Evolutionary conservation across 2,113 vertebrate genomes (phyloP), one percentile per base, ranked within the genome.

Genomic region (Reinhardtius hippoglossoides): DNA sequence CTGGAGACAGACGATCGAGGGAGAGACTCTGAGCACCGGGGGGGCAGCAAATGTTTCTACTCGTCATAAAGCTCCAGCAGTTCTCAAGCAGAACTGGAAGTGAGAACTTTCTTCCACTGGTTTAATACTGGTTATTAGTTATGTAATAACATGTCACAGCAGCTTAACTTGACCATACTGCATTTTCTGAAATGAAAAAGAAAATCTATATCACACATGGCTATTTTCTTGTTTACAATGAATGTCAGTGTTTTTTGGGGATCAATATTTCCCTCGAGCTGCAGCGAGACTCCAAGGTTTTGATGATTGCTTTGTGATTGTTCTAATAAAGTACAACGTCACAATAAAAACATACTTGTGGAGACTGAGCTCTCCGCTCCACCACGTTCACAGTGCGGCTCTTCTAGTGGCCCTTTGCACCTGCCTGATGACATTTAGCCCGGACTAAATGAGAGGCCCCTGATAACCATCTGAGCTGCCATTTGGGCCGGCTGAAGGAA

Each of bases 341-440:
- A 44, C 12, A 15, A 44, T 4, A 44, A 44, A 48, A 18, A 48
- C 44, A 16, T 31, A 6, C 31, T 31, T 31, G 1, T 31, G 6
- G 46, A 71, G 2, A 27, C 37, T 0, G 8, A 42, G 5, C 31
- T 31, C 31, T 31, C 31, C 31, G 6, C 27, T 59, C 58, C 0
- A 44, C 37, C 12, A 15, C 18, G 50, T 80, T 75, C 40, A 80
- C 74, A 67, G 76, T n/a, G 64, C 6, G 27, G 61, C n/a, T 83
- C 76, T 67, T 71, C 82, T 75, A 68, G 23, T 66, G 86, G 86
- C 85, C 83, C 80, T 87, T 87, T 92, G 92, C 93, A 94, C 90
- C 93, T 94, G 93, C 60, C 78, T 87, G 61, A 87, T 93, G 94
- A 92, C 92, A 95, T 95, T 94, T 91, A 82, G 85, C 76, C 75